Percentiles rank a stretch among this genome's conserved stretches.
Evolutionary conservation across 53 echinoderm and acorn worm genomes (phyloP).

Genomic region (Hippasteria phrygiana): DNA sequence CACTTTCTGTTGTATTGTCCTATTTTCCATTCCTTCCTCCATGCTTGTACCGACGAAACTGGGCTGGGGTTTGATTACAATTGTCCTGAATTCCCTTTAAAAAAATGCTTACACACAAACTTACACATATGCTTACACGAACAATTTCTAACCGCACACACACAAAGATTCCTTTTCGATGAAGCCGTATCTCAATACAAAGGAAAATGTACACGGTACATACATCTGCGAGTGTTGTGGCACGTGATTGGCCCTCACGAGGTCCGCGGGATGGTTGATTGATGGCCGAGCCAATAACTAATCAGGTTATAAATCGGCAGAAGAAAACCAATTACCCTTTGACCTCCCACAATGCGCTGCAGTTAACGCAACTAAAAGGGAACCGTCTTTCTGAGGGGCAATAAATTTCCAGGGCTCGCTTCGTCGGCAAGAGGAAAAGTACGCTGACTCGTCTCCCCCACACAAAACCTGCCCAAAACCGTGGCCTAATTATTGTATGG

Average conservation of each 20-base stretch:
- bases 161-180: background rate
- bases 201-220: background rate
- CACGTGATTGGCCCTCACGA: constrained; percentile 6
- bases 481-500: constrained; percentile 5
- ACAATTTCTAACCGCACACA: no score
- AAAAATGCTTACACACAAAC: no score
- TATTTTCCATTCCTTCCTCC: no score
- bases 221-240: background rate
- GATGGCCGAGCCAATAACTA: constrained; percentile 51
- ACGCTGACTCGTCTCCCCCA: constrained; percentile 16
- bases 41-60: no score
- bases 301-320: constrained; percentile 46
- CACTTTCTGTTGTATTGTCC: no score
- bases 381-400: background rate
- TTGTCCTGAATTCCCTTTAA: no score
- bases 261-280: constrained; percentile 6
- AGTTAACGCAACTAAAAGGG: constrained; percentile 45
- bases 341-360: constrained; percentile 31
- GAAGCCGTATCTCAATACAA: background rate
- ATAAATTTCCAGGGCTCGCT: constrained; percentile 37
- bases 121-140: no score
- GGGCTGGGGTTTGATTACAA: no score
- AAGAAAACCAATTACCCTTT: constrained; percentile 64
- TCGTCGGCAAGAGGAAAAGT: constrained; percentile 5
- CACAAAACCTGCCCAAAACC: background rate